phyloP scores from a whole-genome alignment of 1,140 invertebrate species.

The Saccostrea glomerata region DNA sequence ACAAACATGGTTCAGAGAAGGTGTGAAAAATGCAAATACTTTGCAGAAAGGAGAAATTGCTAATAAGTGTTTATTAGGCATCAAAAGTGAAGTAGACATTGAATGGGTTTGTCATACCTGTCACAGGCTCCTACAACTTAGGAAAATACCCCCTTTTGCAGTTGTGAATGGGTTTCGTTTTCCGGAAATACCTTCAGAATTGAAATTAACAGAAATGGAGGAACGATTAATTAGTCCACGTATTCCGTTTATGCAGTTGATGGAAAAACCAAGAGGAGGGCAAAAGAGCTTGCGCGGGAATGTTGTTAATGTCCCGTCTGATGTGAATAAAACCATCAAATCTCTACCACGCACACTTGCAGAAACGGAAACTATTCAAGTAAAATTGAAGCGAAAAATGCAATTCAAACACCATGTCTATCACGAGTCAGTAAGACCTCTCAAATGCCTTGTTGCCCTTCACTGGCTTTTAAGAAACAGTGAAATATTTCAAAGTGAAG shows the following conservation, averaged over 20 bases:
- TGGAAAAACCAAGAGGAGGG: conserved; percentile 46
- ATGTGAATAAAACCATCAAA: conserved; percentile 44
- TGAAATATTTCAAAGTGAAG: conserved; percentile 32
- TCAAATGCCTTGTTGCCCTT: conserved; percentile 17
- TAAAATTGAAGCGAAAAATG: conserved; percentile 49
- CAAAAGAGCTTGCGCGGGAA: conserved; percentile 48
- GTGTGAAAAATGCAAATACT: conserved; percentile 13
- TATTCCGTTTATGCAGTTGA: background rate
- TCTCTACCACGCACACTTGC: conserved; percentile 33
- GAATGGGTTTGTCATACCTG: too few species aligned
- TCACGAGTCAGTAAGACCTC: conserved; percentile 39
- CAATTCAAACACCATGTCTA: conserved; percentile 13
- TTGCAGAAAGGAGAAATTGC: too few species aligned
- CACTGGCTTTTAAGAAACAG: conserved; percentile 51
- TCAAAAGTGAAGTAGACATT: too few species aligned
- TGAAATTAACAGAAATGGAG: too few species aligned
- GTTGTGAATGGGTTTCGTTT: too few species aligned
- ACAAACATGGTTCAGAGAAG: conserved; percentile 55
- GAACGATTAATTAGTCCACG: too few species aligned
- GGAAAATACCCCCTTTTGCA: too few species aligned
- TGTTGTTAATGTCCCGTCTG: conserved; percentile 57
- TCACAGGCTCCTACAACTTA: too few species aligned
- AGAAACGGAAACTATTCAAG: conserved; percentile 30
- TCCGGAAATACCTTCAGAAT: too few species aligned
- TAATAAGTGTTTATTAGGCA: too few species aligned